phyloP scores from a whole-genome alignment of 2,113 vertebrate species.

The Lophotis ruficrista region DNA sequence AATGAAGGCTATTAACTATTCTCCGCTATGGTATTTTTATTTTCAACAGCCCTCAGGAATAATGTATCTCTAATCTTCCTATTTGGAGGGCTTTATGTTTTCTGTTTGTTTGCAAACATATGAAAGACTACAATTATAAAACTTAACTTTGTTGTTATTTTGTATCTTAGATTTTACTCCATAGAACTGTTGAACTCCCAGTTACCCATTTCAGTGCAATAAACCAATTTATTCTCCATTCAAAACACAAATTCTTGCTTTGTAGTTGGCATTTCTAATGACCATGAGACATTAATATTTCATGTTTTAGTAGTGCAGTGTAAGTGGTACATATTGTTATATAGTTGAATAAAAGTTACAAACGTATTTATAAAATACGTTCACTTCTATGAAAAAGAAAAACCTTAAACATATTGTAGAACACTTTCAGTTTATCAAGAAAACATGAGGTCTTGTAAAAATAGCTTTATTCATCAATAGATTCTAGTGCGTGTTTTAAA shows the following conservation, averaged over 20 bases:
- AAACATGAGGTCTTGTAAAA: background rate
- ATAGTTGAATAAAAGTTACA: background rate
- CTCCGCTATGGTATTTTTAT: background rate
- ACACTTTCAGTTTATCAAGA: background rate
- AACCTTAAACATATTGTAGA: background rate
- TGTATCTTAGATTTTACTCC: background rate
- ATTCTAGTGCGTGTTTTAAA: background rate
- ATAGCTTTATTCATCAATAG: background rate
- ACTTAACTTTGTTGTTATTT: slow-evolving; percentile 2
- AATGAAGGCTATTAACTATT: background rate
- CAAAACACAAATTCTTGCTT: background rate
- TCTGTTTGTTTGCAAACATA: slow-evolving; percentile 42
- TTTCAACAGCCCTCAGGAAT: background rate
- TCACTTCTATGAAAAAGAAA: background rate
- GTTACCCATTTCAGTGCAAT: background rate
- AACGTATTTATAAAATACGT: background rate
- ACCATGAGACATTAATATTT: background rate
- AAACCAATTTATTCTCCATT: slow-evolving; percentile 4
- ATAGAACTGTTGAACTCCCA: background rate
- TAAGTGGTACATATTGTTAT: background rate
- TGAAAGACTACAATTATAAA: slow-evolving; percentile 7
- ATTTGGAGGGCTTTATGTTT: slow-evolving; percentile 6
- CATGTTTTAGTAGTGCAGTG: background rate
- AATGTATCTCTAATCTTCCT: background rate
- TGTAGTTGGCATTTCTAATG: background rate